Percentiles rank a stretch among this genome's conserved stretches.
phyloP scores from a whole-genome alignment of 2,797 vertebrate species.

The Microctenopoma stevenorrisi region DNA sequence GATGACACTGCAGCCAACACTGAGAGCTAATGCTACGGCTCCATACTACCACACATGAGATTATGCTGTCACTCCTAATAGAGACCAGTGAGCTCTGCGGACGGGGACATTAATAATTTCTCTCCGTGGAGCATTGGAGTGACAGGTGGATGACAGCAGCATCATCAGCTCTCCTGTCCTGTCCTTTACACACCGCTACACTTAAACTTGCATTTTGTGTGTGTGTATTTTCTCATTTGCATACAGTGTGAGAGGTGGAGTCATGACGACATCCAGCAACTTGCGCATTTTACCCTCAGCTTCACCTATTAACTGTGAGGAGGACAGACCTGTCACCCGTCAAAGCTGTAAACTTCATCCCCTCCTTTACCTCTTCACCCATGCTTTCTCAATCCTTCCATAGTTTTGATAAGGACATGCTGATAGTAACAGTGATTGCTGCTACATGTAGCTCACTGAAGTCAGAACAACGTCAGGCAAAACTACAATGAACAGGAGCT shows the following conservation, averaged over 20 bases:
- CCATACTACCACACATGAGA: constrained; percentile 23
- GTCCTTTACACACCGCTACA: constrained; percentile 26
- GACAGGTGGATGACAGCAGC: constrained; percentile 49
- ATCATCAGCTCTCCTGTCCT: constrained; percentile 28
- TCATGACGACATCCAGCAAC: constrained; percentile 32
- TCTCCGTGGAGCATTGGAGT: constrained; percentile 36
- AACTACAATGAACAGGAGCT: constrained; percentile 33
- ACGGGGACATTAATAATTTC: constrained; percentile 54
- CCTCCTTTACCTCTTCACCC: constrained; percentile 38
- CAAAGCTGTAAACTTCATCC: constrained; percentile 28
- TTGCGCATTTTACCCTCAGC: constrained; percentile 20
- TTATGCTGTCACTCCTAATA: constrained; percentile 57
- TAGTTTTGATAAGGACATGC: constrained; percentile 21
- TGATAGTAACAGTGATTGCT: constrained; percentile 25
- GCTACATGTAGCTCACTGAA: constrained; percentile 11
- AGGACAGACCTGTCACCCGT: constrained; percentile 36
- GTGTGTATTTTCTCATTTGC: constrained; percentile 31
- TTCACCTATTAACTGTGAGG: constrained; percentile 38
- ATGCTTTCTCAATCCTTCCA: constrained; percentile 32
- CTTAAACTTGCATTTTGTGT: constrained; percentile 2
- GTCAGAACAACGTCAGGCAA: constrained; percentile 3
- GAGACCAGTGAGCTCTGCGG: constrained; percentile 40
- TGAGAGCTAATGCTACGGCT: constrained; percentile 25
- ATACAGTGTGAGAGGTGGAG: constrained; percentile 38
- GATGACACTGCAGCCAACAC: constrained; percentile 39